A percentile compares a stretch with the other conserved stretches of the same genome.
These are phyloP conservation scores for Scytalopus superciliaris DNA, from an alignment of 2,113 vertebrate species.

Conservation along the genomic window DNA sequence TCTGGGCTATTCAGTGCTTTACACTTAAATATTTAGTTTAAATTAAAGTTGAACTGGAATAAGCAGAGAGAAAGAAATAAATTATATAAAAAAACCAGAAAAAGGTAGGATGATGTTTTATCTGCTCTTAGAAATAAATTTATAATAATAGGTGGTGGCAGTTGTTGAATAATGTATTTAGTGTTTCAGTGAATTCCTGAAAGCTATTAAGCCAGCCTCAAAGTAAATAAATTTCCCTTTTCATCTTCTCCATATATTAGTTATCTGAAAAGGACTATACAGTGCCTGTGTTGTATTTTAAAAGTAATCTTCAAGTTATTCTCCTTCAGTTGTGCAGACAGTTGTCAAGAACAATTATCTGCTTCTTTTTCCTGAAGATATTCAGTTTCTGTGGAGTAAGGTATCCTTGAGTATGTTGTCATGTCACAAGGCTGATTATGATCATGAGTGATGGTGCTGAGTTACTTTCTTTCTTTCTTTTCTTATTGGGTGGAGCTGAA, in stretches of 20 bases:
- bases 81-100: too few species aligned
- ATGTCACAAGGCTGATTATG: not conserved
- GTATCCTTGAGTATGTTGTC: not conserved
- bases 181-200: not conserved
- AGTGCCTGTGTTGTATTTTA: not conserved
- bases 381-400: not conserved
- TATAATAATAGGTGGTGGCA: not conserved
- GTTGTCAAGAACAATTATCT: not conserved
- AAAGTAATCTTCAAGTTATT: not conserved
- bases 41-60: not conserved
- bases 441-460: not conserved
- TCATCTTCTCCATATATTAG: not conserved
- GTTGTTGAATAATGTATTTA: not conserved
- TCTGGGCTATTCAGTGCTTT: not conserved
- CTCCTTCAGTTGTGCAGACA: not conserved
- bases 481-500: not conserved
- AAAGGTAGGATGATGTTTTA: not conserved
- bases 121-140: not conserved
- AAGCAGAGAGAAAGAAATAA: not conserved
- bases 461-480: not conserved
- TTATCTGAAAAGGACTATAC: not conserved
- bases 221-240: not conserved
- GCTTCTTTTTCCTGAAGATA: not conserved
- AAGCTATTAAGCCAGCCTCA: not conserved
- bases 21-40: not conserved